Percentiles rank a stretch among this genome's conserved stretches.
Evolutionary conservation across 2,888 invertebrate species (phyloP).

Genomic region (Teinopalpus imperialis): DNA sequence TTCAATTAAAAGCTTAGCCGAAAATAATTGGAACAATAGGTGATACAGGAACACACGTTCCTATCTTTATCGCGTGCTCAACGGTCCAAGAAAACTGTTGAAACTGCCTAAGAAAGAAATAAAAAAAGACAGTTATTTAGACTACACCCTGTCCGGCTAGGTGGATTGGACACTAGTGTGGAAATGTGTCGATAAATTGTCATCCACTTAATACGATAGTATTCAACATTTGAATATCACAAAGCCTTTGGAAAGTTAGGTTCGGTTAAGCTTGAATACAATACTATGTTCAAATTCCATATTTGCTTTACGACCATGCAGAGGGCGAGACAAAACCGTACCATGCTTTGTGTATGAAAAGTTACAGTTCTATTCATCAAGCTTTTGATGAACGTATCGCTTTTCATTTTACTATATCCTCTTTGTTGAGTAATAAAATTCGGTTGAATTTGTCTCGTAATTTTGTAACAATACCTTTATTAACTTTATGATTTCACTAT

Average conservation of each 20-base stretch:
- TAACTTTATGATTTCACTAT: too few species aligned
- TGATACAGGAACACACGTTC: neutral
- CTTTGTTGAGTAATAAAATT: too few species aligned
- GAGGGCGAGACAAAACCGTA: neutral
- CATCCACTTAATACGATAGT: constrained; percentile 3
- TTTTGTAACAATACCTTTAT: too few species aligned
- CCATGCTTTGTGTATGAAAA: neutral
- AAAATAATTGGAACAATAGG: constrained; percentile 1
- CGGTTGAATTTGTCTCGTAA: too few species aligned
- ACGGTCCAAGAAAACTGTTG: too few species aligned
- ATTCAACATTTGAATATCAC: constrained; percentile 11
- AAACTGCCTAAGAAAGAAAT: too few species aligned
- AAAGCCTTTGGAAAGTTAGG: constrained; percentile 7
- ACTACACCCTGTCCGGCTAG: too few species aligned
- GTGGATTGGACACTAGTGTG: too few species aligned
- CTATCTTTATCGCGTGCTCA: too few species aligned
- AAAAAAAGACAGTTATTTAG: too few species aligned
- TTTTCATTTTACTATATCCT: neutral
- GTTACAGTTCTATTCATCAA: neutral
- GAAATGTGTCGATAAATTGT: constrained; percentile 18
- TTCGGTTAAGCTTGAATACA: constrained; percentile 16
- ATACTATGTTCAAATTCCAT: constrained; percentile 4
- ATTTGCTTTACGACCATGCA: constrained; percentile 2
- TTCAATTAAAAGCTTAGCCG: too few species aligned
- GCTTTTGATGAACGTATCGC: neutral